Base-by-base conservation (phyloP, 2,888 invertebrate genomes). In the Cancer borealis region DNA sequence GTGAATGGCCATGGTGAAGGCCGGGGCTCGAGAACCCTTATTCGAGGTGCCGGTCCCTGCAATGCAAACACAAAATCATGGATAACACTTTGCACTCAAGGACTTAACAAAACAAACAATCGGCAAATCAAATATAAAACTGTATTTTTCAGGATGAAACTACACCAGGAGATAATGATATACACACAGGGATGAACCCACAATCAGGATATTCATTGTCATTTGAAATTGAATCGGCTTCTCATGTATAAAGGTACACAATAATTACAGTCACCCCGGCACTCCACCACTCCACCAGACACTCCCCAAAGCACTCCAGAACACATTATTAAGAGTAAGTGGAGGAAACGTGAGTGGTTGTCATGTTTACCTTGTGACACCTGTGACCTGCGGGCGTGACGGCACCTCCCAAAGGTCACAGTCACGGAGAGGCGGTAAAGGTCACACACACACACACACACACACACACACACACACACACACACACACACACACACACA, bases 1-100 rank as follows among this genome's bases (percentile, higher is more conserved):
- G 96, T 96, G 92, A 96, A 96, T 73, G n/a, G 95, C 90, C 88
- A 96, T 95, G 45, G 96, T 96, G 92, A 96, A 96, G 47, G 96
- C 96, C 1, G 96, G 96, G 3, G 95, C 91, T 8, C 95, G 88
- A 17, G 60, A 47, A 79, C 90, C 90, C 87, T 66, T 46, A 6
- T 91, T 93, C 2, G 91, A 92, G 14, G 79, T 84, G 49, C 93
- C 92, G 4, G 93, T 45, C 26, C 95, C 95, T 95, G 93, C 3
- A 39, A 73, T 8, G 10, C 26, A 73, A 26, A 73, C 73, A 73
- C 73, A 26, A n/a, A 8, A 6, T 26, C 10, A 73, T 10, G n/a
- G 73, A n/a, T 26, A 73, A 73, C n/a, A 26, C 73, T 26, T 26
- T 26, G n/a, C 73, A 73, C n/a, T 26, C 26, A 73, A 0, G 60